Evolutionary conservation across 1,140 invertebrate genomes (phyloP), one percentile per base, ranked within the genome.

Genomic region (Thrips palmi): DNA sequence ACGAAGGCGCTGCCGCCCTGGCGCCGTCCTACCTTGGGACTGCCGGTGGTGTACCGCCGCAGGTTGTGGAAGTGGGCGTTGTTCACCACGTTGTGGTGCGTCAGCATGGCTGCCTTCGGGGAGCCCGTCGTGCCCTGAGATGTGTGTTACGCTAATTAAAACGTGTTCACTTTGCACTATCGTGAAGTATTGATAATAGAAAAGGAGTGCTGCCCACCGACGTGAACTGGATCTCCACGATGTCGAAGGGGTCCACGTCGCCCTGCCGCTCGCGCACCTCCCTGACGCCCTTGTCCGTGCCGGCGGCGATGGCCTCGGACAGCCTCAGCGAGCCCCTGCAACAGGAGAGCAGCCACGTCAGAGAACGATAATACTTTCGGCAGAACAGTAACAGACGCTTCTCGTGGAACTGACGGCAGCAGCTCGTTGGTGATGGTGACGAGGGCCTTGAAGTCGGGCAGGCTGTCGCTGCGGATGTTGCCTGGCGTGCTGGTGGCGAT

Each of bases 91-190:
- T 76, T 78, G 41, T 74, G 67, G 53, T 97, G 87, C 1, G 75
- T 77, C 3, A 94, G 51, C 0, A 80, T 61, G 0, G 81, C 77
- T 8, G 82, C 91, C 60, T 97, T 97, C 1, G 92, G 84, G 22
- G 65, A 63, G 1, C 89, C 88, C 31, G 80, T 88, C 3, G 84
- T 86, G 12, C 77, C 77, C 71, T 76, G 48, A 40, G 62, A 47
- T 39, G 33, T n/a, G n/a, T n/a, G n/a, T n/a, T n/a, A n/a, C n/a
- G n/a, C n/a, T n/a, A n/a, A 12, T 12, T 4, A 37, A 39, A 4
- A n/a, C 22, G n/a, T 18, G 5, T 39, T 39, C 18, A 5, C 4
- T 36, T 27, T 39, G n/a, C n/a, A n/a, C n/a, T n/a, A n/a, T n/a
- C n/a, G n/a, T n/a, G n/a, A n/a, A n/a, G n/a, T n/a, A n/a, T n/a